phyloP scores from a whole-genome alignment of 2,113 vertebrate genomes.

The Tiliqua scincoides region DNA sequence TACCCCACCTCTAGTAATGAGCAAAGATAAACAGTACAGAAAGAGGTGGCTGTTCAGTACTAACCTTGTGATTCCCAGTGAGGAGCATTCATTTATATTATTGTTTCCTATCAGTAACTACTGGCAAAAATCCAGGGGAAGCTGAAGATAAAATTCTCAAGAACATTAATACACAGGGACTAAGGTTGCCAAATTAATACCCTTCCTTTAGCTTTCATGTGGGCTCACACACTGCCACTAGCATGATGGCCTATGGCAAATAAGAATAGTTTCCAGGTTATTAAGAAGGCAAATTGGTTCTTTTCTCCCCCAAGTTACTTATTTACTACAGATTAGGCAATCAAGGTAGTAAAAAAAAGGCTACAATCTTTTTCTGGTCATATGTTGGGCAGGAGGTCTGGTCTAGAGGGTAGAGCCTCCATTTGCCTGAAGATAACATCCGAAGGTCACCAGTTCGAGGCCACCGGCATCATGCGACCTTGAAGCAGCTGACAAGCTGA shows the following conservation, averaged over 20 bases:
- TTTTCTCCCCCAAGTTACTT: background rate
- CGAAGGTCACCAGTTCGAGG: too few relatives aligned
- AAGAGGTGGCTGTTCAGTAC: background rate
- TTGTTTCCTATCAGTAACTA: background rate
- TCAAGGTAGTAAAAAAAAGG: background rate
- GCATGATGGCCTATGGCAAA: background rate
- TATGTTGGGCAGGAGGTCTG: too few relatives aligned
- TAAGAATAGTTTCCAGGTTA: too few relatives aligned
- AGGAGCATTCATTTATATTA: background rate
- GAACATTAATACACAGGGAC: background rate
- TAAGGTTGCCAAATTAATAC: background rate
- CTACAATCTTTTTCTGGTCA: background rate
- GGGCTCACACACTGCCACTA: background rate
- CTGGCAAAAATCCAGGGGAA: background rate
- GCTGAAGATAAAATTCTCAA: background rate
- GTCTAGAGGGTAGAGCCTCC: too few relatives aligned
- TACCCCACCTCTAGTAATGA: background rate
- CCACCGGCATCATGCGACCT: too few relatives aligned
- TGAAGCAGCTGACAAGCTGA: too few relatives aligned
- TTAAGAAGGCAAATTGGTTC: background rate
- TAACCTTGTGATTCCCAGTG: background rate
- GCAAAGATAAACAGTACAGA: background rate
- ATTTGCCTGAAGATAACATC: too few relatives aligned
- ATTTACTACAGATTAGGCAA: background rate
- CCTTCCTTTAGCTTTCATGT: background rate